These are phyloP conservation scores for Clarias macrocephalus DNA, from an alignment of 2,113 vertebrate genomes.

Conservation along the genomic window DNA sequence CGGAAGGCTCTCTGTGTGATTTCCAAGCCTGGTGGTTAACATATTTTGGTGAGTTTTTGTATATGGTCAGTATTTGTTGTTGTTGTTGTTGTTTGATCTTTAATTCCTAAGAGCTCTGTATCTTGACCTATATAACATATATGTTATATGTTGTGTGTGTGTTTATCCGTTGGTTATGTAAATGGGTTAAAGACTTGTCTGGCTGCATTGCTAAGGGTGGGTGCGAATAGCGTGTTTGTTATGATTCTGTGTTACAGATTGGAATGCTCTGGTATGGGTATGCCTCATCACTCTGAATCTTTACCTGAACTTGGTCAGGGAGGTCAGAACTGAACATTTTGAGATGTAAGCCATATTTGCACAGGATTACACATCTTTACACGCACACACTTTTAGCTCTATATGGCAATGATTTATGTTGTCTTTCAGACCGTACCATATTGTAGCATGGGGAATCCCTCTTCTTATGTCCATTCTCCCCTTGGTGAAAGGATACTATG, in stretches of 20 bases:
- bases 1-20: conserved; percentile 71
- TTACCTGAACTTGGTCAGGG: conserved; percentile 78
- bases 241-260: conserved; percentile 68
- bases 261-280: conserved; percentile 80
- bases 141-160: neutral
- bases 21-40: conserved; percentile 84
- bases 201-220: neutral
- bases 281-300: conserved; percentile 81
- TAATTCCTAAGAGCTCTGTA: neutral
- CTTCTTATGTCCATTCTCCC: conserved; percentile 72
- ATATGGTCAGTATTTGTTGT: neutral
- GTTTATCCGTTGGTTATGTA: neutral
- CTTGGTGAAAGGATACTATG: conserved; percentile 72
- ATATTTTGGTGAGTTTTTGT: conserved; percentile 76
- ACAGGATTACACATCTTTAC: neutral
- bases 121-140: too few relatives aligned
- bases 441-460: conserved; percentile 75
- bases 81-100: neutral
- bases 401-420: conserved; percentile 51
- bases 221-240: neutral
- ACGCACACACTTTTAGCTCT: neutral
- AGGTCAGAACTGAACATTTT: conserved; percentile 74
- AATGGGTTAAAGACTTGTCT: neutral
- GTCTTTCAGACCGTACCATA: conserved; percentile 74
- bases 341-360: conserved; percentile 67